These are phyloP conservation scores for Brachionus asplanchnoidis DNA, from an alignment of 1,140 invertebrate species.

Conservation along the genomic window DNA sequence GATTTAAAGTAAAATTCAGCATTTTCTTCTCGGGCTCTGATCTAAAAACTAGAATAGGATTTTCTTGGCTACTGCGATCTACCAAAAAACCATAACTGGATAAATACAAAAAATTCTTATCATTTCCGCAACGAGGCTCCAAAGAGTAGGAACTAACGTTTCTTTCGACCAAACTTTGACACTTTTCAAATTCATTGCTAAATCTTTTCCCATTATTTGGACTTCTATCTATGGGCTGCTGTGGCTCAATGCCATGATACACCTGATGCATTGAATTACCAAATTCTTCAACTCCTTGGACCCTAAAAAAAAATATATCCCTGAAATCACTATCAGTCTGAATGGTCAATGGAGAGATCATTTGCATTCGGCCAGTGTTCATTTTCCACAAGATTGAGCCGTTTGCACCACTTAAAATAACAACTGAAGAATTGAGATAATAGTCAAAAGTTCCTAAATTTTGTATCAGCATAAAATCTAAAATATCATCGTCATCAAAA, in stretches of 20 bases:
- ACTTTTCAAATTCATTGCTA: not conserved
- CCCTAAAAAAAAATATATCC: not conserved
- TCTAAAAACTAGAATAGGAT: not conserved
- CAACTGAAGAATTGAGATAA: not conserved
- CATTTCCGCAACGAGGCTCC: not conserved
- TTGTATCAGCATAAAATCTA: constrained; percentile 52
- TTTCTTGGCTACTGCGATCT: not conserved
- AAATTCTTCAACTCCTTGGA: not conserved
- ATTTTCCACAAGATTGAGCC: constrained; percentile 1
- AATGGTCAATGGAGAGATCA: not conserved
- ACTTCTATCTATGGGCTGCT: not conserved
- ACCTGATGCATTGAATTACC: not conserved
- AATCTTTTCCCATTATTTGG: not conserved
- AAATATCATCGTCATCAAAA: constrained; percentile 50
- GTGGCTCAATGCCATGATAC: constrained; percentile 16
- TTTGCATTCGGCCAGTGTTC: not conserved
- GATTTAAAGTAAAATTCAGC: not conserved
- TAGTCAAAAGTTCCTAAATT: constrained; percentile 44
- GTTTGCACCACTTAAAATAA: not conserved
- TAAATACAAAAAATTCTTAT: not conserved
- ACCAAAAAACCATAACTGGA: not conserved
- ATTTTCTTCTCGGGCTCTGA: not conserved
- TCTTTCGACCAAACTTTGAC: not conserved
- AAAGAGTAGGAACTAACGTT: not conserved
- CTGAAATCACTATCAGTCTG: not conserved